A percentile compares a stretch with the other conserved stretches of the same genome.
Evolutionary conservation across 2,888 invertebrate species (phyloP).

Genomic region (Argynnis bischoffii): DNA sequence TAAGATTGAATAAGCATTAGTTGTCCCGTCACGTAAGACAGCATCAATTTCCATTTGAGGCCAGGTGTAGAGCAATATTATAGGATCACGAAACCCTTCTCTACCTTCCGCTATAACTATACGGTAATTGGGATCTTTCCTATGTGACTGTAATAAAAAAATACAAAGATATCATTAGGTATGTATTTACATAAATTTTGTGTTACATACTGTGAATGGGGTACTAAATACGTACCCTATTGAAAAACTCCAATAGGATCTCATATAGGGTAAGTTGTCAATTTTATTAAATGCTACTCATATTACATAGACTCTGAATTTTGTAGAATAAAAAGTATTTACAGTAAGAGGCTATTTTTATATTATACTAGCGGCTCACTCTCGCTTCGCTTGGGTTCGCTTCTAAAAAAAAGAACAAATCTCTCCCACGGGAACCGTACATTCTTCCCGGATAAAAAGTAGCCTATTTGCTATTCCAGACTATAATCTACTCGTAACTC

Average conservation of each 20-base stretch:
- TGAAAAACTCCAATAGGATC: too few relatives aligned
- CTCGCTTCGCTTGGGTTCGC: too few relatives aligned
- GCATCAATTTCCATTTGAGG: slow-evolving; percentile 89
- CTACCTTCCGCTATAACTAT: slow-evolving; percentile 91
- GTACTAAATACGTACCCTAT: too few relatives aligned
- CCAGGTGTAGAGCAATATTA: slow-evolving; percentile 92
- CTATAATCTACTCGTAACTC: too few relatives aligned
- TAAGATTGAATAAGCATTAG: slow-evolving; percentile 86
- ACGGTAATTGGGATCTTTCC: slow-evolving; percentile 75
- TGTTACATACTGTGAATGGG: not conserved
- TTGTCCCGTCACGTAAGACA: slow-evolving; percentile 89
- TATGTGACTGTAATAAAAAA: slow-evolving; percentile 58
- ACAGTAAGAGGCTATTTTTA: not conserved
- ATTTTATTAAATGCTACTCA: too few relatives aligned
- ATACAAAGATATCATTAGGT: not conserved
- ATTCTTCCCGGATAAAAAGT: too few relatives aligned
- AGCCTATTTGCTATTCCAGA: too few relatives aligned
- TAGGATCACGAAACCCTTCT: slow-evolving; percentile 81
- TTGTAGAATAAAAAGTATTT: too few relatives aligned
- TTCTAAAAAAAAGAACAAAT: too few relatives aligned
- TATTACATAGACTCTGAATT: too few relatives aligned
- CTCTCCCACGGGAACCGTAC: too few relatives aligned
- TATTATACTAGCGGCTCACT: not conserved
- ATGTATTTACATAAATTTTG: not conserved
- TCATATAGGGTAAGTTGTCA: too few relatives aligned